Evolutionary conservation across 2,888 invertebrate species (phyloP).

Genomic region (Callimorpha dominula): DNA sequence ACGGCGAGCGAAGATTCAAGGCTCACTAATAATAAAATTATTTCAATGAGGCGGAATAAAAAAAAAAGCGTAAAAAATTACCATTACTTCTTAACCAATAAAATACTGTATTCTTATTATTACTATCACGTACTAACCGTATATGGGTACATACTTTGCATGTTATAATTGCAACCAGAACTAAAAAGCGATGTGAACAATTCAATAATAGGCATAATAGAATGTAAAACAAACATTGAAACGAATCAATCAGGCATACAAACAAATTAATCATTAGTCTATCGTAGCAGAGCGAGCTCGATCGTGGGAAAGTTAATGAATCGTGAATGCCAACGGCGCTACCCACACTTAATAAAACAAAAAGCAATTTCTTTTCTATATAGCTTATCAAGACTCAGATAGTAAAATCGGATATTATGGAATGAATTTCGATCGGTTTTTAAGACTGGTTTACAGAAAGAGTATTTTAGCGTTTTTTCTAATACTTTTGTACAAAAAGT

Average conservation of each 20-base stretch:
- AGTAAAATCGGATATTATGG: not conserved
- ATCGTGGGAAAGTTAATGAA: slow-evolving; percentile 24
- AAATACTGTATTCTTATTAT: no score
- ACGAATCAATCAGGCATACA: slow-evolving; percentile 19
- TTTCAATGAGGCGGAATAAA: no score
- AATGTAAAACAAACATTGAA: slow-evolving; percentile 10
- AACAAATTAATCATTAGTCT: slow-evolving; percentile 14
- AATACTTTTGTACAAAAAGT: no score
- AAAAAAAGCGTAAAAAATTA: no score
- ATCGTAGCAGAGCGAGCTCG: slow-evolving; percentile 14
- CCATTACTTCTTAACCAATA: no score
- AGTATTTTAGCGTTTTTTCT: not conserved
- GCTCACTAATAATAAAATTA: no score
- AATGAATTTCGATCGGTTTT: not conserved
- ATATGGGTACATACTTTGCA: no score
- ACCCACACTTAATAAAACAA: slow-evolving; percentile 3
- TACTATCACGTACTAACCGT: no score
- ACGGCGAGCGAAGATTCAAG: no score
- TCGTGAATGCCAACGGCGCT: not conserved
- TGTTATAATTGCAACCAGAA: no score
- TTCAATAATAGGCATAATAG: no score
- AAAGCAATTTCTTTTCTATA: not conserved
- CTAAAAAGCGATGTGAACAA: no score
- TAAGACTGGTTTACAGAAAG: not conserved
- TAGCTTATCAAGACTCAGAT: not conserved